phyloP scores from a whole-genome alignment of 2,888 invertebrate species.

The Chaetoderma sp. region DNA sequence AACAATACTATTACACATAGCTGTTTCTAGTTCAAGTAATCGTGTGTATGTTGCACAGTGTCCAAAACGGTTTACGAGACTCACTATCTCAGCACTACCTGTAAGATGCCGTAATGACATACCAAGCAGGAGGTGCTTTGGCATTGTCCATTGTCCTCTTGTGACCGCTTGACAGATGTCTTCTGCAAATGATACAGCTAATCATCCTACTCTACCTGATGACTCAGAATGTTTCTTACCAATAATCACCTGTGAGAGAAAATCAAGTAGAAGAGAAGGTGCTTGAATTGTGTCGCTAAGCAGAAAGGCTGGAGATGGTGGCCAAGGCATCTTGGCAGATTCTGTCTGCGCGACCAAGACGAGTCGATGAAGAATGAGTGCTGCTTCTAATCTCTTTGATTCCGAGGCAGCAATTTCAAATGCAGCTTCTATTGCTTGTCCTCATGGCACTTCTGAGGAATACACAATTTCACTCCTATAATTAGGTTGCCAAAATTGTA shows the following conservation, averaged over 20 bases:
- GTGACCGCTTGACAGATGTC: background rate
- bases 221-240: background rate
- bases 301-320: background rate
- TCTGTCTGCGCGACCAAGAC: background rate
- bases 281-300: background rate
- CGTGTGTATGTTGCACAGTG: background rate
- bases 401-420: background rate
- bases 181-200: background rate
- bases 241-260: background rate
- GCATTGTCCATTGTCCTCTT: background rate
- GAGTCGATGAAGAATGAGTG: background rate
- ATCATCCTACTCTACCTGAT: background rate
- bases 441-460: background rate
- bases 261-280: background rate
- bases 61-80: background rate
- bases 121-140: background rate
- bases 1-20: background rate
- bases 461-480: background rate
- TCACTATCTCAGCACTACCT: background rate
- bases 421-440: background rate
- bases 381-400: background rate
- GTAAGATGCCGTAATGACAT: background rate
- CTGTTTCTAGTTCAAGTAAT: background rate
- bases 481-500: background rate
- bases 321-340: background rate